These are phyloP conservation scores for Bhutanitis thaidina DNA, from an alignment of 2,888 invertebrate genomes.

Conservation along the genomic window DNA sequence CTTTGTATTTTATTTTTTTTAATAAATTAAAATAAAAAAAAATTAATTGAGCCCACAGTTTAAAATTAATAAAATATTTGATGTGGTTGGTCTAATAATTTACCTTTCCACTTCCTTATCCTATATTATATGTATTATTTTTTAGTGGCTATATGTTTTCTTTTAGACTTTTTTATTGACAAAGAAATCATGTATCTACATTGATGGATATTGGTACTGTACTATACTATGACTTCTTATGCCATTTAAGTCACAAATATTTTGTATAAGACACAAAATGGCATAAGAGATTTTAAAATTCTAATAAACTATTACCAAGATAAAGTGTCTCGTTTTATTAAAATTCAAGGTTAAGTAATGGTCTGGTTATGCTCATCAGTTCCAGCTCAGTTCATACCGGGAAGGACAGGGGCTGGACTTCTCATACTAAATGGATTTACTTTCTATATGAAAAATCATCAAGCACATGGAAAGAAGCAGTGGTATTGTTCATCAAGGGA, in stretches of 20 bases:
- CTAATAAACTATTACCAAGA: constrained; percentile 27
- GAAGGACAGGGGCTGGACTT: constrained; percentile 65
- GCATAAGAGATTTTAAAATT: neutral
- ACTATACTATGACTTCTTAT: neutral
- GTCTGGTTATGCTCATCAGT: constrained; percentile 50
- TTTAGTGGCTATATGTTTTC: constrained; percentile 24
- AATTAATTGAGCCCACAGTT: neutral
- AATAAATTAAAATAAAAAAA: constrained; percentile 20
- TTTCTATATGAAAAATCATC: constrained; percentile 74
- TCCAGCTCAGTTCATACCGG: constrained; percentile 70
- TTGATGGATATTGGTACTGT: neutral
- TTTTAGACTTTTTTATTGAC: constrained; percentile 17
- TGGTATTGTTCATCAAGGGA: constrained; percentile 75
- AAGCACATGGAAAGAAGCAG: constrained; percentile 72
- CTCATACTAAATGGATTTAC: constrained; percentile 70
- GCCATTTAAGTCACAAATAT: constrained; percentile 5
- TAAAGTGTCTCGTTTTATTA: constrained; percentile 35
- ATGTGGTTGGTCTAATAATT: constrained; percentile 46
- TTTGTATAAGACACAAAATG: constrained; percentile 4
- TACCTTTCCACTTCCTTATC: constrained; percentile 37
- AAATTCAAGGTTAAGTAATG: constrained; percentile 14
- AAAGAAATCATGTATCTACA: constrained; percentile 8
- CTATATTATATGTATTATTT: neutral
- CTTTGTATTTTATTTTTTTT: neutral
- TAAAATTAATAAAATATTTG: constrained; percentile 39